Base-by-base conservation (phyloP, 2,888 invertebrate genomes). In the Nineta flava region DNA sequence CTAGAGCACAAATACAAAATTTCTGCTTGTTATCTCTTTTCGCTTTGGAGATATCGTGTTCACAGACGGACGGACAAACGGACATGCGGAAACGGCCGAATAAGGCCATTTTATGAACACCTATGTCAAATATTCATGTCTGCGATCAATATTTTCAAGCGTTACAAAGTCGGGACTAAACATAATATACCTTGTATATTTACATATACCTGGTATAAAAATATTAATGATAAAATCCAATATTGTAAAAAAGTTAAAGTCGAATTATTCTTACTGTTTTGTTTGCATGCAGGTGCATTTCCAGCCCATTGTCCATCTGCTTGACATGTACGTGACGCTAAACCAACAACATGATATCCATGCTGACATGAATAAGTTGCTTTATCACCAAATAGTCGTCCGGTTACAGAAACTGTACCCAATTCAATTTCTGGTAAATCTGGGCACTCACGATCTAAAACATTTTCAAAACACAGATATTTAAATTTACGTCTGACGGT, bases 221-320 rank as follows among this genome's bases (percentile, higher is more conserved):
- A n/a, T n/a, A n/a, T n/a, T n/a, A n/a, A n/a, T n/a, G n/a, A n/a
- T n/a, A n/a, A n/a, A n/a, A n/a, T n/a, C n/a, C n/a, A 9, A 34
- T 34, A 10, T 34, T 34, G 9, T 34, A 34, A 34, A 10, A 34
- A 9, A 9, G 9, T 34, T 10, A 34, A 34, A 9, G 34, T 46
- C 1, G 10, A 13, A 34, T 44, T 43, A 13, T 50, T 67, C 75
- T 73, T 72, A 79, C 84, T 81, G 60, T 87, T 88, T 63, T 87
- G 83, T 63, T 87, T 88, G 71, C 90, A 91, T 6, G 83, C 80
- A 3, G 91, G 88, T 6, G 83, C 79, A 41, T 79, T 75, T 0
- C 88, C 88, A 0, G 87, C 85, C 91, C 91, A 91, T 55, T 82
- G 81, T 17, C 94, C 92, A 64, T 96, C 94, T 0, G 93, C 92